Evolutionary conservation across 1,140 invertebrate species (phyloP), one percentile per base, ranked within the genome.

Genomic region (Neodiprion lecontei): DNA sequence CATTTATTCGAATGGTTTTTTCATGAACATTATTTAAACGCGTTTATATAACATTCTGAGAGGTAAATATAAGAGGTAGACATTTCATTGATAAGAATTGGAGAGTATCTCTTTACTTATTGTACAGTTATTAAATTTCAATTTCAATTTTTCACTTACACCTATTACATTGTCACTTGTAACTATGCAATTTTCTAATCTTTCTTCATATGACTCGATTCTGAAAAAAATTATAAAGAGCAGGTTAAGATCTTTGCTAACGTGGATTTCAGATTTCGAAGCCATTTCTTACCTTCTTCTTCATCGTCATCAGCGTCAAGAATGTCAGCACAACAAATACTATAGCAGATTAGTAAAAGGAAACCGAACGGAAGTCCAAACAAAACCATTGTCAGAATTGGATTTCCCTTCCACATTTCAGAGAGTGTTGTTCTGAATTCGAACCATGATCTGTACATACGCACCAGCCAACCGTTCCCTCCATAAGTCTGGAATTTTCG

Each of bases 291-390:
- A 87, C 84, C 86, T 80, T 89, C 91, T 74, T 92, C 91, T 77
- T 95, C 94, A 67, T 97, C 96, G 21, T 97, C 96, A 77, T 94
- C 92, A n/a, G 96, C 95, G 85, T 98, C 97, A 78, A 98, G 90
- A 81, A 98, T 96, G 88, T 98, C 96, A 28, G 96, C 93, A 87
- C 96, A 98, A 86, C 96, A 98, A 76, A 97, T 95, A 2, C 96
- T 96, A 84, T 98, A 98, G 82, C 95, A 93, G 81, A 99, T 98
- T 1, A 98, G 91, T n/a, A 94, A 94, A 9, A 99, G 90, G 84
- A 99, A 98, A 14, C 96, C 95, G 49, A 96, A 86, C 10, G 97
- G 97, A 61, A 98, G 89, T 10, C 96, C 96, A 88, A 97, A 96
- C 9, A 98, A 89, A 8, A 98, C 92, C 23, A 94, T 90, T 9